Conservation (phyloP, 1,140 invertebrate genomes). For the Artemia franciscana region DNA sequence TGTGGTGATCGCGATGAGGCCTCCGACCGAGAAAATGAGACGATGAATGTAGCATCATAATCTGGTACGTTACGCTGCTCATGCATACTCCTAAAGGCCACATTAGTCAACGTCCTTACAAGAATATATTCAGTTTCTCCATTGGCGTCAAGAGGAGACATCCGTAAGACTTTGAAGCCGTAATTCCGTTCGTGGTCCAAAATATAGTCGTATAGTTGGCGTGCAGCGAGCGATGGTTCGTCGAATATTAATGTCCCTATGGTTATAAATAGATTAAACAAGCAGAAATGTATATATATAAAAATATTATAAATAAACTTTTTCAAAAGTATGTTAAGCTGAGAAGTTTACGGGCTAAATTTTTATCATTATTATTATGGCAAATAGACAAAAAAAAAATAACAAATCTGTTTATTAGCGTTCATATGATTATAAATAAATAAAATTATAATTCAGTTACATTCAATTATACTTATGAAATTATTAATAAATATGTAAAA, state of each 20-base stretch:
- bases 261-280: slow-evolving; percentile 15
- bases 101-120: slow-evolving; percentile 4
- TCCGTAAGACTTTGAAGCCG: slow-evolving; percentile 38
- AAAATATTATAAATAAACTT: no score
- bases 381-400: no score
- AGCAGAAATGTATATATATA: no score
- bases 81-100: background rate
- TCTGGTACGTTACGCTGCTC: slow-evolving; percentile 16
- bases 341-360: no score
- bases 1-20: slow-evolving; percentile 16
- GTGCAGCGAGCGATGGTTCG: slow-evolving; percentile 34
- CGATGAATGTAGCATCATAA: slow-evolving; percentile 41
- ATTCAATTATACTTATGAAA: no score
- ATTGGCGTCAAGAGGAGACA: slow-evolving; percentile 23
- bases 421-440: no score
- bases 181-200: slow-evolving; percentile 41
- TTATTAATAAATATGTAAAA: no score
- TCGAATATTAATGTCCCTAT: slow-evolving; percentile 32
- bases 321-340: no score
- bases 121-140: slow-evolving; percentile 30
- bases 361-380: no score
- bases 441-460: no score
- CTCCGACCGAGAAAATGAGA: slow-evolving; percentile 25
- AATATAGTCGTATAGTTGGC: slow-evolving; percentile 45
- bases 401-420: no score